Percentiles rank a stretch among this genome's conserved stretches.
phyloP scores from a whole-genome alignment of 2,888 invertebrate species.

The Chrysolina haemoptera region DNA sequence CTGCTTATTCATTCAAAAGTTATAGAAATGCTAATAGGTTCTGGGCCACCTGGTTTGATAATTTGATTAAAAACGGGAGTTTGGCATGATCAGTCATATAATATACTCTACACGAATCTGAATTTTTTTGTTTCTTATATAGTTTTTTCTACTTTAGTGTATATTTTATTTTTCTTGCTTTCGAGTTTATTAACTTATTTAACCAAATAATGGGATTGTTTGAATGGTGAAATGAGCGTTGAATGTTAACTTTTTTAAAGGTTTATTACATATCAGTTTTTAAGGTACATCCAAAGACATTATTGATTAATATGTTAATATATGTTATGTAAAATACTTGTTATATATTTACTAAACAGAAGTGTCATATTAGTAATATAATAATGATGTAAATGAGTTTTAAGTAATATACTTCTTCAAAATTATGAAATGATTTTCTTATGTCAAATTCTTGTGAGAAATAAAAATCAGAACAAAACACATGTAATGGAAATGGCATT shows the following conservation, averaged over 20 bases:
- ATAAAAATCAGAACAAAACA: too few species aligned
- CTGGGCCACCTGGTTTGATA: too few species aligned
- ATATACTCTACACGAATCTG: background rate
- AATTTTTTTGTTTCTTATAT: background rate
- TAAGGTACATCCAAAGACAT: conserved; percentile 48
- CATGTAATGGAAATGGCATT: too few species aligned
- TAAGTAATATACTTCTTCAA: conserved; percentile 8
- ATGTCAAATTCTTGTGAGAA: too few species aligned
- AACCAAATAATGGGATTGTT: conserved; percentile 24
- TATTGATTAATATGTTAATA: conserved; percentile 36
- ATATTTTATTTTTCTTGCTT: background rate
- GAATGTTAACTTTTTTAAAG: conserved; percentile 42
- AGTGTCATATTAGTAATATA: conserved; percentile 47
- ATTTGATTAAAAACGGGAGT: background rate
- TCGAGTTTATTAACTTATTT: conserved; percentile 10
- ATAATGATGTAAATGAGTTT: conserved; percentile 26
- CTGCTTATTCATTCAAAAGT: too few species aligned
- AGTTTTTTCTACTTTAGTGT: background rate
- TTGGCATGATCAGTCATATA: background rate
- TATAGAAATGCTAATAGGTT: too few species aligned
- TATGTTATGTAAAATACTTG: conserved; percentile 48
- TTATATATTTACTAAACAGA: conserved; percentile 49
- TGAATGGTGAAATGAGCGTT: conserved; percentile 24
- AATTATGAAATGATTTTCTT: background rate
- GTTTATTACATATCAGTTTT: conserved; percentile 46